A percentile compares a stretch with the other conserved stretches of the same genome.
Evolutionary conservation across 2,797 vertebrate species (phyloP).

Genomic region (Poeciliopsis gracilis): DNA sequence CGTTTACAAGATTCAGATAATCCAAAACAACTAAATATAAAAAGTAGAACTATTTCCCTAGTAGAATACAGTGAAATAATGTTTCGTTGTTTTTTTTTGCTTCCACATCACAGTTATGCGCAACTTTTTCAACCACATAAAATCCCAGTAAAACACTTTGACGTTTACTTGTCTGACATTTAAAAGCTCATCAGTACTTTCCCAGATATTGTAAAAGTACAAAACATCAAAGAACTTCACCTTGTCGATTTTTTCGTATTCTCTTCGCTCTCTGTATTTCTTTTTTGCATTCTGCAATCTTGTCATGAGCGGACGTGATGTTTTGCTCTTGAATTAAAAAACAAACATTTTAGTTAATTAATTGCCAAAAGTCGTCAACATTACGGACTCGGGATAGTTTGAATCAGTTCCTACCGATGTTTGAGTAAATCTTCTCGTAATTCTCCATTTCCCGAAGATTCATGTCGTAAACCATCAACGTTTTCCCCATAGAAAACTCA

Average conservation of each 20-base stretch:
- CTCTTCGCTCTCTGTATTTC: constrained; percentile 97
- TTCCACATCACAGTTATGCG: neutral
- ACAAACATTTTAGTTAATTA: neutral
- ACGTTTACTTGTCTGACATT: neutral
- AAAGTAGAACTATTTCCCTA: neutral
- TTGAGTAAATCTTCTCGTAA: constrained; percentile 94
- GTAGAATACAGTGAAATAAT: neutral
- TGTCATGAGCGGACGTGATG: constrained; percentile 94
- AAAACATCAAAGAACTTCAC: constrained; percentile 71
- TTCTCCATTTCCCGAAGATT: constrained; percentile 99
- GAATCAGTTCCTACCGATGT: constrained; percentile 86
- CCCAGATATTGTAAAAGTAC: neutral
- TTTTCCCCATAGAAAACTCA: constrained; percentile 99
- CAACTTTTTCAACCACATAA: neutral
- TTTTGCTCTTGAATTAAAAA: constrained; percentile 83
- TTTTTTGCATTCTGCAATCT: constrained; percentile 97
- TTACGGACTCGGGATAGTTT: neutral
- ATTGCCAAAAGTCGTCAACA: neutral
- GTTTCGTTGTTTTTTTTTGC: neutral
- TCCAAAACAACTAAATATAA: neutral
- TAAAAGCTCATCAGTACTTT: neutral
- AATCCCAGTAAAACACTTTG: neutral
- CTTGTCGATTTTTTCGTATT: constrained; percentile 97
- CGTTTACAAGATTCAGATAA: neutral
- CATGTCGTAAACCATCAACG: constrained; percentile 97